These are phyloP conservation scores for Leucozona laternaria DNA, from an alignment of 2,888 invertebrate genomes.

Conservation along the genomic window DNA sequence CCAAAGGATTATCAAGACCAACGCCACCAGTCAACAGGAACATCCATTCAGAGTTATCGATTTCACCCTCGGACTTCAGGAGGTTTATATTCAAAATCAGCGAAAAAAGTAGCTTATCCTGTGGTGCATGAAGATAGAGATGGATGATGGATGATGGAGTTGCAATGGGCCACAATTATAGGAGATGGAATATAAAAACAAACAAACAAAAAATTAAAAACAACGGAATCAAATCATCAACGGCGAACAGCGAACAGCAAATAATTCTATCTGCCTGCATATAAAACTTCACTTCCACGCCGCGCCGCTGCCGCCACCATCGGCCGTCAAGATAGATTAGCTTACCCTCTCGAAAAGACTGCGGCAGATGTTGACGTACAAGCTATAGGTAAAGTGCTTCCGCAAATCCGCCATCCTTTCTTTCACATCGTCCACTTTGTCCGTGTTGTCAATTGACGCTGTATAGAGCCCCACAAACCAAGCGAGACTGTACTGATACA, in stretches of 20 bases:
- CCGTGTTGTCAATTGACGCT: conserved; percentile 93
- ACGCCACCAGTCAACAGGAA: conserved; percentile 95
- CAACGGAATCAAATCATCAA: conserved; percentile 33
- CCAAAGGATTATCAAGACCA: conserved; percentile 89
- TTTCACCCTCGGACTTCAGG: conserved; percentile 86
- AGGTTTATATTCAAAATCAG: conserved; percentile 90
- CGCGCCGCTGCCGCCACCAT: no score
- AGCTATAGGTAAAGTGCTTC: conserved; percentile 93
- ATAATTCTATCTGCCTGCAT: conserved; percentile 33
- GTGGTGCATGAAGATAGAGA: conserved; percentile 34
- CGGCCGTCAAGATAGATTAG: conserved; percentile 62
- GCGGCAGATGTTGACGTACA: conserved; percentile 95
- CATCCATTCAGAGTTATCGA: conserved; percentile 90
- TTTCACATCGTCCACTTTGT: conserved; percentile 91
- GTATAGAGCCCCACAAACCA: conserved; percentile 97
- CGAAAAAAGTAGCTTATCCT: conserved; percentile 96
- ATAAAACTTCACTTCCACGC: conserved; percentile 19
- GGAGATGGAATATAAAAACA: conserved; percentile 16
- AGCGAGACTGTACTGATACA: conserved; percentile 97
- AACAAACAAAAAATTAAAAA: not conserved
- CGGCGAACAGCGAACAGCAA: conserved; percentile 33
- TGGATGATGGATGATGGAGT: not conserved
- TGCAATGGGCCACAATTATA: not conserved
- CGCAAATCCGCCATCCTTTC: conserved; percentile 90
- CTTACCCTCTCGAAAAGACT: conserved; percentile 95